Base-by-base conservation (phyloP, 2,113 vertebrate species). In the Pseudorectes ferrugineus region DNA sequence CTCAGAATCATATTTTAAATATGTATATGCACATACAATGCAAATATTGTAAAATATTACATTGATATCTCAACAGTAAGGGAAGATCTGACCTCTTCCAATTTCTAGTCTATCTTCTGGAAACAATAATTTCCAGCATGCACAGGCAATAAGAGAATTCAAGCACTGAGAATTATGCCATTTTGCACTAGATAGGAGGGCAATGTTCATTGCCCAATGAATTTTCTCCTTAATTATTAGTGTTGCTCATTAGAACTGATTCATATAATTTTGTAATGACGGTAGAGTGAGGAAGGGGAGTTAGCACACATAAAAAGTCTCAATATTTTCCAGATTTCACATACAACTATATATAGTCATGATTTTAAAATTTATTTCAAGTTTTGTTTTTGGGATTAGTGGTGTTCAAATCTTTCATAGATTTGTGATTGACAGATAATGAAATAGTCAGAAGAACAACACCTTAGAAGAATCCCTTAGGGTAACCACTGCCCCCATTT, bases 11-110 rank as follows among this genome's bases (percentile, higher is more conserved):
- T 24, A 35, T 28, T 62, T 1, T 48, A 54, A 78, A 74, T 40
- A 26, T 3, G 1, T 26, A 68, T 77, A 46, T 57, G 28, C 5
- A 62, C 5, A 66, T 14, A 17, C 0, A 61, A 55, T 1, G 0
- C 9, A 77, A 35, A 61, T 63, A 73, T 14, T 2, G 2, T 33
- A 38, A 74, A 85, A 48, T 63, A 58, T 59, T 68, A 46, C 10
- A 10, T 3, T 52, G 8, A 6, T 58, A 72, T 17, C 16, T 82
- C 33, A 79, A 40, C 4, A 45, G 4, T 59, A 55, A 59, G 9
- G 16, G 13, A 66, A 81, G 51, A 84, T 25, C 8, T n/a, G 5
- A 36, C 3, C 3, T 75, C 17, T 57, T 83, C 33, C 12, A 83
- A 14, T 89, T 86, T 51, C 36, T 59, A 36, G 13, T 42, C 40